These are phyloP conservation scores for Bombus terrestris DNA, from an alignment of 1,140 invertebrate species.

Conservation along the genomic window DNA sequence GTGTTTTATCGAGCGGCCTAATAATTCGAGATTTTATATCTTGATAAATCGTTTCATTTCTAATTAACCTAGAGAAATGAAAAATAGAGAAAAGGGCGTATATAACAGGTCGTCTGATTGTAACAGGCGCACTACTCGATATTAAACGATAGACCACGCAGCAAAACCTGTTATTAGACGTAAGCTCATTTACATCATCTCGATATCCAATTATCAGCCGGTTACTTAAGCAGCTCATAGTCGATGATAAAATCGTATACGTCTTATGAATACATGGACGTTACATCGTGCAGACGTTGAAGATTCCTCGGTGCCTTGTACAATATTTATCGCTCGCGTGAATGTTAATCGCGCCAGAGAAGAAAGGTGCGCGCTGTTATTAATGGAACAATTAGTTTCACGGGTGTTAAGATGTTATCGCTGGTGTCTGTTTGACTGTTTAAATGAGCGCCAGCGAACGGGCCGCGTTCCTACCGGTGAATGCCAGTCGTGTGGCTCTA, in stretches of 20 bases:
- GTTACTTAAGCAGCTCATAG: conserved; percentile 20
- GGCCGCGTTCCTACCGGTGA: conserved; percentile 11
- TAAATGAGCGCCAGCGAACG: conserved; percentile 15
- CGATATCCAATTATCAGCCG: conserved; percentile 50
- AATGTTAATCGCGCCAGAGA: conserved; percentile 3
- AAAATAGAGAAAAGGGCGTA: neutral
- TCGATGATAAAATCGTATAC: conserved; percentile 21
- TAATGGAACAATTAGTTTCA: conserved; percentile 50
- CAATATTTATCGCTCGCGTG: conserved; percentile 24
- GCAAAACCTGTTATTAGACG: conserved; percentile 43
- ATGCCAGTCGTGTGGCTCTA: conserved; percentile 34
- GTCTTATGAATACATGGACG: neutral
- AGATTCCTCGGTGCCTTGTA: too few relatives aligned
- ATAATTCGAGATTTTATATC: neutral
- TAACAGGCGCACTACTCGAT: neutral
- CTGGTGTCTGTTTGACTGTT: conserved; percentile 39
- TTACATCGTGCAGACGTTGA: too few relatives aligned
- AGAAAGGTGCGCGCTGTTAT: conserved; percentile 1
- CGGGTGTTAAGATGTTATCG: conserved; percentile 48
- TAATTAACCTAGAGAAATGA: neutral
- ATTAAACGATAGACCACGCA: conserved; percentile 21
- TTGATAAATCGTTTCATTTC: neutral
- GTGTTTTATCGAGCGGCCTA: neutral
- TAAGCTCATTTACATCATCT: conserved; percentile 47
- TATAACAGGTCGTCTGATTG: neutral